These are phyloP conservation scores for Erinaceus europaeus DNA, from an alignment of 2,113 vertebrate species.

Conservation along the genomic window DNA sequence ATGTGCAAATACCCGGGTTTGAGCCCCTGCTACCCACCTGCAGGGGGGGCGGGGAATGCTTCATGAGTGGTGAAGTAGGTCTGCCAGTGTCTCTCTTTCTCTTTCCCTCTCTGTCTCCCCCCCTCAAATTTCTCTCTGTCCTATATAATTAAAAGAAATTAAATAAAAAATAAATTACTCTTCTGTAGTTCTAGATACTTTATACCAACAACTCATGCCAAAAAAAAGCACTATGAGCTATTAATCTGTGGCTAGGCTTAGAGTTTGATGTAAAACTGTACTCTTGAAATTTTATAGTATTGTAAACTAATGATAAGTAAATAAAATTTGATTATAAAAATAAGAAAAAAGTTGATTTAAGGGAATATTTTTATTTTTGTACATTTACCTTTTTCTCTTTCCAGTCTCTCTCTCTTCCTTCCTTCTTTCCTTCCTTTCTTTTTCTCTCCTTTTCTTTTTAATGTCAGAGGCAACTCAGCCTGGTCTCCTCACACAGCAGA, in stretches of 20 bases:
- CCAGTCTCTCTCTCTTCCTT: no score
- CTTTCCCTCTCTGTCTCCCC: no score
- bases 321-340: background rate
- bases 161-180: no score
- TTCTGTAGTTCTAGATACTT: slow-evolving; percentile 7
- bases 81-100: no score
- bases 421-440: background rate
- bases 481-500: slow-evolving; percentile 1
- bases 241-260: background rate
- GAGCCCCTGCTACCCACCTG: no score
- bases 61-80: no score
- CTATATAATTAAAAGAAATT: no score
- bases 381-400: slow-evolving; percentile 5
- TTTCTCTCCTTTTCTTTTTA: background rate
- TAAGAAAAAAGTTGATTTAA: background rate
- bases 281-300: background rate
- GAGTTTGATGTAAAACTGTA: background rate
- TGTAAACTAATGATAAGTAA: background rate
- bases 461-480: background rate
- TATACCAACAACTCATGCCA: background rate
- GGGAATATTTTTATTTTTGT: slow-evolving; percentile 11
- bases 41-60: no score
- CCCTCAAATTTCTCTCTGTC: no score
- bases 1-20: no score
- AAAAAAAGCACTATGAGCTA: background rate